Percentiles rank a stretch among this genome's conserved stretches.
Evolutionary conservation across 2,797 vertebrate species (phyloP).

Genomic region (Acomys russatus): DNA sequence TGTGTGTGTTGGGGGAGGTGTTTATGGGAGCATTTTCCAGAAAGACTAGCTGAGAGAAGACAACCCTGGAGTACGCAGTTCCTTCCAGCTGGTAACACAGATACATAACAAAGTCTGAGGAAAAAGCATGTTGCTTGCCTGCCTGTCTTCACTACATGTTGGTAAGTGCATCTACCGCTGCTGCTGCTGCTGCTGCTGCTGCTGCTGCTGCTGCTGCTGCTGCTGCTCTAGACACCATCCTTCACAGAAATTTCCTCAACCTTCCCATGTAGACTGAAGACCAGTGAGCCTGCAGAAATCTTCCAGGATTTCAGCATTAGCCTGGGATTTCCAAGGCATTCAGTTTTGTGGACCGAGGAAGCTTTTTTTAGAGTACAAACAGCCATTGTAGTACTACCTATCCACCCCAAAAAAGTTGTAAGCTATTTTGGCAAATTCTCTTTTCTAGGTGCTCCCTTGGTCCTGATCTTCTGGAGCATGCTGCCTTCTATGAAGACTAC

Average conservation of each 20-base stretch:
- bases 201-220: neutral
- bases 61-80: neutral
- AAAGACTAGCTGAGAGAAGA: neutral
- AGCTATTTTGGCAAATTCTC: neutral
- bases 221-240: neutral
- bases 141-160: too few relatives aligned
- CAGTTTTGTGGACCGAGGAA: too few relatives aligned
- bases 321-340: neutral
- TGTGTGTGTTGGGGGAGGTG: neutral
- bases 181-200: neutral
- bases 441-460: neutral
- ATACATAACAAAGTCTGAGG: neutral
- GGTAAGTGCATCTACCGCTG: neutral
- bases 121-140: neutral
- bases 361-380: neutral
- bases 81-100: neutral
- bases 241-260: neutral
- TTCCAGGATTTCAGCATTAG: neutral
- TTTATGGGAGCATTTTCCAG: neutral
- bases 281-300: neutral
- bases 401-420: neutral
- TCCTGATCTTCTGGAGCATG: neutral
- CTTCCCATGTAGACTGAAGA: neutral
- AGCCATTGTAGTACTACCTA: neutral
- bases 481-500: neutral